These are phyloP conservation scores for Ctenodactylus gundi DNA, from an alignment of 2,113 vertebrate species.

Conservation along the genomic window DNA sequence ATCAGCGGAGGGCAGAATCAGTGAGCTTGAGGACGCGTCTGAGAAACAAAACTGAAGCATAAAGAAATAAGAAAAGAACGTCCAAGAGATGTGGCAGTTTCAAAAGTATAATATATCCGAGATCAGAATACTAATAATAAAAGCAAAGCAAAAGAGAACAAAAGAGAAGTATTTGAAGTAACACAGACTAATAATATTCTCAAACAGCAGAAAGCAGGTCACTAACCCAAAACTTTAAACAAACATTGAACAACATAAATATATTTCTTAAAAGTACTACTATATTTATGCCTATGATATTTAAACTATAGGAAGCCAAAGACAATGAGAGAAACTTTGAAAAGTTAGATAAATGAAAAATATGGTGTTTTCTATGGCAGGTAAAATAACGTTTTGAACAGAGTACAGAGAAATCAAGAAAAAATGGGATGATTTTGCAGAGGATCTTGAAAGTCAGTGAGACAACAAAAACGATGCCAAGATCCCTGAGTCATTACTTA, in stretches of 20 bases:
- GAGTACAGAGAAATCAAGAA: not conserved
- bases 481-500: not conserved
- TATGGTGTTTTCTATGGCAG: not conserved
- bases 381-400: not conserved
- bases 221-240: not conserved
- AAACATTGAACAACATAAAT: not conserved
- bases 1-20: not conserved
- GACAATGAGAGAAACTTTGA: not conserved
- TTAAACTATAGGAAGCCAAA: not conserved
- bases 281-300: not conserved
- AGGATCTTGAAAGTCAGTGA: not conserved
- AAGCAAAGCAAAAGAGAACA: not conserved
- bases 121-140: not conserved
- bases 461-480: not conserved
- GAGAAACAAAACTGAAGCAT: not conserved
- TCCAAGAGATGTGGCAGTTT: not conserved
- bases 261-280: not conserved
- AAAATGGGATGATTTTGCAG: not conserved
- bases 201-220: not conserved
- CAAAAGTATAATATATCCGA: not conserved
- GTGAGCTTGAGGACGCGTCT: not conserved
- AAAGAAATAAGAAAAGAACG: not conserved
- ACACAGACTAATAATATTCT: not conserved
- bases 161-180: not conserved
- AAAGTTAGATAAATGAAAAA: not conserved